Evolutionary conservation across 30 jellyfish, hydroid and myxozoan genomes (phyloP).

Genomic region (Rhopilema esculentum): DNA sequence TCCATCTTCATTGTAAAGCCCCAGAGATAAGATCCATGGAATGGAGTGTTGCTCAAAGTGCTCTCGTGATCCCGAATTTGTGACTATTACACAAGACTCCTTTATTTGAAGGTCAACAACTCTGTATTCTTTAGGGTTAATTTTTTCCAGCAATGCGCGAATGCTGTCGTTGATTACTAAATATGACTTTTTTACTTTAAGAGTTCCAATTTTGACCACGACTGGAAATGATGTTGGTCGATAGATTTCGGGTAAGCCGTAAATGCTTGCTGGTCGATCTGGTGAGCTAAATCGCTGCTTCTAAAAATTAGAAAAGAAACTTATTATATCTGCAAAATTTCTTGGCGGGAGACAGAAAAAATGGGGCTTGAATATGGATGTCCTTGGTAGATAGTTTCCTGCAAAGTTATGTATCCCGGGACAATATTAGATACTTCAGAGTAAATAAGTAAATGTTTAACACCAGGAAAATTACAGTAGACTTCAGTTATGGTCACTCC

Average conservation of each 20-base stretch:
- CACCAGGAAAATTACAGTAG: too few species aligned
- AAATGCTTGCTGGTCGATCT: conserved; percentile 52
- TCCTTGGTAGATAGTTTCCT: too few species aligned
- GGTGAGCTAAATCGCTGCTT: conserved; percentile 37
- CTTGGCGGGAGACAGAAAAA: too few species aligned
- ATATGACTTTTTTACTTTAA: conserved; percentile 77
- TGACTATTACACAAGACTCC: conserved; percentile 31
- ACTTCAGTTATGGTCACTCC: too few species aligned
- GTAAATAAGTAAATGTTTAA: too few species aligned
- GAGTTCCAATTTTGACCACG: conserved; percentile 75
- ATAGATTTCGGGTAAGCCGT: conserved; percentile 29
- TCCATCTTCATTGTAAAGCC: conserved; percentile 78
- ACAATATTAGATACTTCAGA: too few species aligned
- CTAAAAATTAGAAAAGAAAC: conserved; percentile 11
- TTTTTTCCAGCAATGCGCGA: conserved; percentile 66
- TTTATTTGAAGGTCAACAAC: conserved; percentile 62
- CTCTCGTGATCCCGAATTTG: conserved; percentile 42
- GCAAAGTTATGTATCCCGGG: too few species aligned
- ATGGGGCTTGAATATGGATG: too few species aligned
- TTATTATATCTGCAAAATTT: too few species aligned
- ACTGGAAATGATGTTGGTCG: conserved; percentile 13
- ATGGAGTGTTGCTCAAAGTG: conserved; percentile 78
- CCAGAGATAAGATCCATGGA: conserved; percentile 89
- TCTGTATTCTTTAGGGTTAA: conserved; percentile 78
- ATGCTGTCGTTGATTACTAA: conserved; percentile 88